These are phyloP conservation scores for Myripristis jacobus DNA, from an alignment of 2,797 vertebrate species.

Conservation along the genomic window DNA sequence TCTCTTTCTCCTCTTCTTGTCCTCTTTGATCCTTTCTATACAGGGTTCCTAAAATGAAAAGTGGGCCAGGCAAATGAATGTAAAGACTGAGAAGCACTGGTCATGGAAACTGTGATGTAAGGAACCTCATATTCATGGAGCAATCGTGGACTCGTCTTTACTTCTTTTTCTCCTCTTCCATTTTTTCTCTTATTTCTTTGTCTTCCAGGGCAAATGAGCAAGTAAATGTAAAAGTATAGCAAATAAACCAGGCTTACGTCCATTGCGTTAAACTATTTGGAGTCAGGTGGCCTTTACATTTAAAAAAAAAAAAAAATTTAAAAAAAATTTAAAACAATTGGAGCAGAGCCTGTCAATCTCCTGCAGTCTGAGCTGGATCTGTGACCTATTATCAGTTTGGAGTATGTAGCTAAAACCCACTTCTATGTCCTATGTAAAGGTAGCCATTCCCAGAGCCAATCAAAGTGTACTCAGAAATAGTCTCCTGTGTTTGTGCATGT, in stretches of 20 bases:
- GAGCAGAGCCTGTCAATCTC: background rate
- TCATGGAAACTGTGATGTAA: too few relatives aligned
- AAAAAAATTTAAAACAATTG: background rate
- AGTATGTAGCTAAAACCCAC: background rate
- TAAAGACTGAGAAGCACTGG: too few relatives aligned
- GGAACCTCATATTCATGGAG: too few relatives aligned
- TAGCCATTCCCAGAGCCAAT: background rate
- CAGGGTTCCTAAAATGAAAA: too few relatives aligned
- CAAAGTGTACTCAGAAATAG: background rate
- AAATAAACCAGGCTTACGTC: too few relatives aligned
- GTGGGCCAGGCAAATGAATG: too few relatives aligned
- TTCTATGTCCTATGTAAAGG: background rate
- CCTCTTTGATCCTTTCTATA: too few relatives aligned
- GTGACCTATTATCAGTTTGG: background rate
- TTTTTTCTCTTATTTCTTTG: background rate
- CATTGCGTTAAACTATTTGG: background rate
- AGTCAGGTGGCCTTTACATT: background rate
- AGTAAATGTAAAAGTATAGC: too few relatives aligned
- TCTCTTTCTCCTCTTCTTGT: background rate
- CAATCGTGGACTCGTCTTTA: background rate
- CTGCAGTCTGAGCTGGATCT: background rate
- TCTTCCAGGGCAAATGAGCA: constrained; percentile 5
- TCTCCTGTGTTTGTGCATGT: background rate
- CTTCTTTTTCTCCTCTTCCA: background rate
- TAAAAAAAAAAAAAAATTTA: too few relatives aligned